Percentiles rank a stretch among this genome's conserved stretches.
phyloP scores from a whole-genome alignment of 2,113 vertebrate genomes.

The Drymodes brunneopygia region DNA sequence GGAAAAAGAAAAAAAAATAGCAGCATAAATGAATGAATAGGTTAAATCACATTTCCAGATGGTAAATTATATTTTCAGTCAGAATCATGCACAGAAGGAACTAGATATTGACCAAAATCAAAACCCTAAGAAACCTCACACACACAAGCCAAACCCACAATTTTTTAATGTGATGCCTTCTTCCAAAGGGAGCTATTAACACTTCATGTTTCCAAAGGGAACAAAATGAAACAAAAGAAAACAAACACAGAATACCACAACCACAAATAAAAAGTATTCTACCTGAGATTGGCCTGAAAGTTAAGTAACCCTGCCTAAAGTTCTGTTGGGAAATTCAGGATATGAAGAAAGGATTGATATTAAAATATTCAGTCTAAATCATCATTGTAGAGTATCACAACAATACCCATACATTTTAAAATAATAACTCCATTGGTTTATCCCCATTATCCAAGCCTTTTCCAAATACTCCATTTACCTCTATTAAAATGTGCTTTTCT shows the following conservation, averaged over 20 bases:
- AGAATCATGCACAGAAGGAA: not conserved
- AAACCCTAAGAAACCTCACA: accelerated
- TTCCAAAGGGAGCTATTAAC: not conserved
- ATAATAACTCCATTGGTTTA: not conserved
- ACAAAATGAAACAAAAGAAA: not conserved
- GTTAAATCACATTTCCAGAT: not conserved
- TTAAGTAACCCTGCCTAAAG: not conserved
- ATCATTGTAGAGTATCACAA: not conserved
- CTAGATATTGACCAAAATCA: not conserved
- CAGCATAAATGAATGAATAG: not conserved
- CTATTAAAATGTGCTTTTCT: not conserved
- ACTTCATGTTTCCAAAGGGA: not conserved
- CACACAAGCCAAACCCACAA: not conserved
- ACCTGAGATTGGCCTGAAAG: not conserved
- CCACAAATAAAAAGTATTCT: not conserved
- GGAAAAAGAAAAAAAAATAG: not conserved
- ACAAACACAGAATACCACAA: not conserved
- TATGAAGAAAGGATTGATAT: not conserved
- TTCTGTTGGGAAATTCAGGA: not conserved
- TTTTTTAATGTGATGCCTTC: not conserved
- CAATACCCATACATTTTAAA: not conserved
- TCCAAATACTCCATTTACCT: not conserved
- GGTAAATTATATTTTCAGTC: not conserved
- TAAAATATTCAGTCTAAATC: not conserved
- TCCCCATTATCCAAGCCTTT: not conserved